phyloP scores from a whole-genome alignment of 2,113 vertebrate genomes.

The Myocastor coypus region DNA sequence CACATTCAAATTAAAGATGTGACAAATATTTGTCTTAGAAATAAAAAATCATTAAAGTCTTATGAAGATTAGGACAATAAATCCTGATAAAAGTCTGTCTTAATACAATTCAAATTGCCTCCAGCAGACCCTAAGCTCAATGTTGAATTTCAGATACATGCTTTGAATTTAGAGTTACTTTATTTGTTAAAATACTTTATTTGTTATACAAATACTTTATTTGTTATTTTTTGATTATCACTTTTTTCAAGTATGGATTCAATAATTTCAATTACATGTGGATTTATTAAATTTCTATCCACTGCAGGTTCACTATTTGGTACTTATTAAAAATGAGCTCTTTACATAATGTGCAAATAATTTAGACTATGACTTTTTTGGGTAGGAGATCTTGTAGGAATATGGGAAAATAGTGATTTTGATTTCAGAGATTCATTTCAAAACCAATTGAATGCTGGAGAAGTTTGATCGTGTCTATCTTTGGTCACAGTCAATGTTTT shows the following conservation, averaged over 20 bases:
- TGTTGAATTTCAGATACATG: neutral
- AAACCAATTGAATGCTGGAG: neutral
- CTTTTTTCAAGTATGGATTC: neutral
- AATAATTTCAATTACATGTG: constrained; percentile 16
- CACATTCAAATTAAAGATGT: neutral
- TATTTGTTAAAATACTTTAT: neutral
- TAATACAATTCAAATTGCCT: neutral
- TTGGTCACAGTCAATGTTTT: constrained; percentile 13
- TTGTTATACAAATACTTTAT: too few relatives aligned
- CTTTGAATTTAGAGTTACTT: neutral
- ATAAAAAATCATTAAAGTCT: constrained; percentile 7
- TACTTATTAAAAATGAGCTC: constrained; percentile 1
- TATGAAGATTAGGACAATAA: neutral
- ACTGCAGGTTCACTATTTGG: neutral
- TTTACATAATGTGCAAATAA: neutral
- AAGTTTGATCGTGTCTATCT: constrained; percentile 22
- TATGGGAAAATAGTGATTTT: constrained; percentile 21
- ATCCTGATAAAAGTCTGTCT: neutral
- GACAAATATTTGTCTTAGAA: neutral
- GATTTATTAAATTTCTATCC: neutral
- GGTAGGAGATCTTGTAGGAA: neutral
- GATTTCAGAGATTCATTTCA: neutral
- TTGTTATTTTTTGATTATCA: neutral
- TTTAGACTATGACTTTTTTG: neutral
- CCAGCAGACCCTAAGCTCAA: neutral